Conservation (phyloP, 2,113 vertebrate species). For the Prochilodus magdalenae region DNA sequence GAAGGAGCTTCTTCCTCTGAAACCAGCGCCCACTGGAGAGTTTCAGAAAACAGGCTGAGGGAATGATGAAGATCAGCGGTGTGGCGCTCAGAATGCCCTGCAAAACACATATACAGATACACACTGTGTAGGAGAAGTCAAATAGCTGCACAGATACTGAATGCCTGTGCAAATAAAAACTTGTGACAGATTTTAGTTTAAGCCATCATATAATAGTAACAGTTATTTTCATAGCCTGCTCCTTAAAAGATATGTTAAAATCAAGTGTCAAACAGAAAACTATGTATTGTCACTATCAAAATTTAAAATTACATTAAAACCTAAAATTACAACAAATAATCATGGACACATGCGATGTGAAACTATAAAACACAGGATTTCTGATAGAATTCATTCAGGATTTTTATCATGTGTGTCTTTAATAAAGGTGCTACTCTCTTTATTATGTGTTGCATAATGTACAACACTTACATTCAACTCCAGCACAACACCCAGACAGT, state of each 20-base stretch:
- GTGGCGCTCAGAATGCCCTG: slow-evolving; percentile 91
- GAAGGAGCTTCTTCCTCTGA: slow-evolving; percentile 81
- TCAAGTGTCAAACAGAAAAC: too few relatives aligned
- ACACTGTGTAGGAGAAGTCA: not conserved
- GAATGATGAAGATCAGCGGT: slow-evolving; percentile 94
- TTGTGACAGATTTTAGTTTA: too few relatives aligned
- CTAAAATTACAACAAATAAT: too few relatives aligned
- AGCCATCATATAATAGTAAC: too few relatives aligned
- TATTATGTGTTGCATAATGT: not conserved
- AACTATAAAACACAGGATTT: not conserved
- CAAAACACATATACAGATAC: slow-evolving; percentile 45
- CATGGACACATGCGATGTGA: too few relatives aligned
- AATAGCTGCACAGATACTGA: not conserved
- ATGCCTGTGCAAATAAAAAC: not conserved
- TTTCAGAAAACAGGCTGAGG: slow-evolving; percentile 89
- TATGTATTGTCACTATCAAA: too few relatives aligned
- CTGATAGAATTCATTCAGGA: not conserved
- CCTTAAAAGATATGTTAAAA: too few relatives aligned
- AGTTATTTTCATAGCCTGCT: too few relatives aligned
- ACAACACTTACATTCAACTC: slow-evolving; percentile 89
- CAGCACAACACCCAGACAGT: slow-evolving; percentile 92
- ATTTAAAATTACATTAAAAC: too few relatives aligned
- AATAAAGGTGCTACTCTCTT: not conserved
- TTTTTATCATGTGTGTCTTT: not conserved
- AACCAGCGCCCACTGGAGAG: slow-evolving; percentile 85